Evolutionary conservation across 2,113 vertebrate genomes (phyloP), one percentile per base, ranked within the genome.

Genomic region (Mesitornis unicolor): DNA sequence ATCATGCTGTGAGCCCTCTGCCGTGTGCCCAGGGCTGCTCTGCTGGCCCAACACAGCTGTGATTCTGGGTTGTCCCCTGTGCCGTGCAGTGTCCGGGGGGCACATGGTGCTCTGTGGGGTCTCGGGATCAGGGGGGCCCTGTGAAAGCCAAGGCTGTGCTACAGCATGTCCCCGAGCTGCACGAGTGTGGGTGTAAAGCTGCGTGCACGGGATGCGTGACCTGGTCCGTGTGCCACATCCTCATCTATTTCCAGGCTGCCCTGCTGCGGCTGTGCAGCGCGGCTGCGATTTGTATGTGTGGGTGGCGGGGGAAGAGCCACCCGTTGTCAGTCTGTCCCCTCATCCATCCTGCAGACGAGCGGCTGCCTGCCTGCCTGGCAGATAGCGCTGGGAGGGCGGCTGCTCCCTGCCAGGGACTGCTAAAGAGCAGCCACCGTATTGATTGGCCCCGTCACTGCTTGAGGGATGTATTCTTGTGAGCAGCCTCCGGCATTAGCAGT

Each of bases 171-270:
- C 24, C 40, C 2, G 3, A 26, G 36, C 16, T 4, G 0, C 50
- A 16, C 13, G 3, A 0, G 0, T 7, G 21, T 22, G 43, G 25
- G 42, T 31, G n/a, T 18, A 31, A 16, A 63, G 38, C 50, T 51
- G 24, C 2, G 0, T 5, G 16, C 22, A 8, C 0, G 2, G 43
- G 43, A 5, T 2, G 33, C 25, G 38, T 16, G 36, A 60, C 33
- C 38, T 20, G 57, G 16, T 35, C 40, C 50, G 53, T 47, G 28
- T 19, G 9, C 22, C 35, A 43, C 17, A 5, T 38, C 24, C 36
- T 33, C 25, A 16, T 16, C 53, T 6, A 8, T 16, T 25, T 33
- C 14, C 56, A 56, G 83, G 43, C 68, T 16, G 8, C 16, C 20
- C 18, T 12, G 47, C 69, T 61, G 51, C 6, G 4, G n/a, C 31